These are phyloP conservation scores for Coendou prehensilis DNA, from an alignment of 2,797 vertebrate species.

Conservation along the genomic window DNA sequence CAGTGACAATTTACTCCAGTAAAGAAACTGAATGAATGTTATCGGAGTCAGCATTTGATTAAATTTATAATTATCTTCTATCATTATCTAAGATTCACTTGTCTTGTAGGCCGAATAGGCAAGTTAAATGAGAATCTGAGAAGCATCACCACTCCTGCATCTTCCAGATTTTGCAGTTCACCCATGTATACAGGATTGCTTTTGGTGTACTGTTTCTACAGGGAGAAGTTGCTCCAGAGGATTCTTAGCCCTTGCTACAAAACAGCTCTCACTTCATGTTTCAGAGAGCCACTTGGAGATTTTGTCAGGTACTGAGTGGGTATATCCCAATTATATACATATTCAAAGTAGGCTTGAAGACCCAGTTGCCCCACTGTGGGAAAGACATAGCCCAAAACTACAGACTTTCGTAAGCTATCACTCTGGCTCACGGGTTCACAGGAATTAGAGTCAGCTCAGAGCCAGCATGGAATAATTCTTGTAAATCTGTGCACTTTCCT, in stretches of 20 bases:
- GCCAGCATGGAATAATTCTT: not conserved
- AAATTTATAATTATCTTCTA: not conserved
- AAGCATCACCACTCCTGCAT: not conserved
- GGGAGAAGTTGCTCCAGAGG: not conserved
- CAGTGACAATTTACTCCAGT: not conserved
- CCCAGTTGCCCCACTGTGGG: not conserved
- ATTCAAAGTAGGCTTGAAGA: not conserved
- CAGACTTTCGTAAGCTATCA: not conserved
- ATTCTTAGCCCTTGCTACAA: not conserved
- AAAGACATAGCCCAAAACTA: not conserved
- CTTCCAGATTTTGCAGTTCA: not conserved
- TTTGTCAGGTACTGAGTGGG: not conserved
- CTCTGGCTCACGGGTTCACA: not conserved
- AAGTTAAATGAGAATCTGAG: not conserved
- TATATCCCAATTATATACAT: not conserved
- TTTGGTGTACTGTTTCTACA: not conserved
- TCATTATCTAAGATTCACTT: conserved; percentile 23
- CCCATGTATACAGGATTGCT: not conserved
- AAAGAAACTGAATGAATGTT: not conserved
- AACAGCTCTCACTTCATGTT: not conserved
- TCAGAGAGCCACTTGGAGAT: not conserved
- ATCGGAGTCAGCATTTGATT: not conserved
- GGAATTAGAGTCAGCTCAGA: not conserved
- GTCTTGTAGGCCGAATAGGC: not conserved
- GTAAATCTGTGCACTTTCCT: not conserved